Evolutionary conservation across 1,140 invertebrate species (phyloP).

Genomic region (Temnothorax curvispinosus): DNA sequence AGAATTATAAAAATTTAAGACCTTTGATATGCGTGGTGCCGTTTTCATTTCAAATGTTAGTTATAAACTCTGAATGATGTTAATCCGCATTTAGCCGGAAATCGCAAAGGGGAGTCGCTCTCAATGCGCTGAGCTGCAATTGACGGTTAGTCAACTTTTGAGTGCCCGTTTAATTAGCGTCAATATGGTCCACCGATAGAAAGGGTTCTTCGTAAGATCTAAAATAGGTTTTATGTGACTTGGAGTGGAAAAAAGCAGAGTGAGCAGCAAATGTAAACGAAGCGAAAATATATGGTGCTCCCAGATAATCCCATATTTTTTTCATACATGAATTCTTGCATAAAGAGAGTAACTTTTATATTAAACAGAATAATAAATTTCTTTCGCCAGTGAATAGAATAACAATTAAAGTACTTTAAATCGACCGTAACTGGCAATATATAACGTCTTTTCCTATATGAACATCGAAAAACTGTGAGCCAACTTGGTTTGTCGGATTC

Average conservation of each 20-base stretch:
- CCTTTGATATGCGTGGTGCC: neutral
- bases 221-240: slow-evolving; percentile 67
- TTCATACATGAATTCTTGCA: neutral
- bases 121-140: slow-evolving; percentile 29
- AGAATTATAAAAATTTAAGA: neutral
- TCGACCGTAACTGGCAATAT: too few relatives aligned
- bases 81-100: slow-evolving; percentile 23
- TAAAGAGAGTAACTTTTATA: slow-evolving; percentile 3
- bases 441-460: too few relatives aligned
- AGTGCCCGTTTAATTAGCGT: slow-evolving; percentile 49
- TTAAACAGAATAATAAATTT: too few relatives aligned
- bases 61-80: slow-evolving; percentile 30
- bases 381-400: too few relatives aligned
- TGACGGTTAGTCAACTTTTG: slow-evolving; percentile 48
- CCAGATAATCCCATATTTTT: neutral
- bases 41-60: slow-evolving; percentile 36
- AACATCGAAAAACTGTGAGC: too few relatives aligned
- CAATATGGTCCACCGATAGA: slow-evolving; percentile 13
- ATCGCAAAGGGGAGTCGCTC: slow-evolving; percentile 23
- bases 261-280: neutral
- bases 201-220: slow-evolving; percentile 31
- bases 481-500: too few relatives aligned
- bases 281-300: neutral
- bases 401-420: too few relatives aligned
- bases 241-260: slow-evolving; percentile 58